phyloP scores from a whole-genome alignment of 2,113 vertebrate genomes.

The Corythoichthys intestinalis region DNA sequence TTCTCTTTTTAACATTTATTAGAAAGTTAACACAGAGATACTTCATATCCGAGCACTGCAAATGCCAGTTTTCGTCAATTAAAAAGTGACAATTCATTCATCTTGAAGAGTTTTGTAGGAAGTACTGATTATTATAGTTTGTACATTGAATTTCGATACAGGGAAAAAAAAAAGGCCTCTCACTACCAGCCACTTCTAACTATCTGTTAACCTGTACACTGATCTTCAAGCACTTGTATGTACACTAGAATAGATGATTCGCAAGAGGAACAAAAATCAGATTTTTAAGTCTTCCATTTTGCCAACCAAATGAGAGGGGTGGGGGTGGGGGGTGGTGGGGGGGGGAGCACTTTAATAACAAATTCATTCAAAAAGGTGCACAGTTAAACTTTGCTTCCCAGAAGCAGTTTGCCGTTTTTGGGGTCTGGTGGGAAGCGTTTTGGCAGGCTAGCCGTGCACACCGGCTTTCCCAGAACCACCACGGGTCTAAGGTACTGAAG shows the following conservation, averaged over 20 bases:
- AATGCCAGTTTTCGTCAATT: slow-evolving; percentile 52
- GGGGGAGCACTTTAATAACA: slow-evolving; percentile 16
- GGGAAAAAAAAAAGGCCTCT: slow-evolving; percentile 48
- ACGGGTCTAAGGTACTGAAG: slow-evolving; percentile 96
- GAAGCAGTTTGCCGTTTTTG: slow-evolving; percentile 84
- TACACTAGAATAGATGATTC: slow-evolving; percentile 41
- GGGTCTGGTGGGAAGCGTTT: slow-evolving; percentile 83
- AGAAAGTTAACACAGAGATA: slow-evolving; percentile 65
- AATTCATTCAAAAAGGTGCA: slow-evolving; percentile 28
- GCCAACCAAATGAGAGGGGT: slow-evolving; percentile 35
- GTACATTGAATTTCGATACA: slow-evolving; percentile 49
- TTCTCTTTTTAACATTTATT: slow-evolving; percentile 52
- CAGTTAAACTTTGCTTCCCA: slow-evolving; percentile 77
- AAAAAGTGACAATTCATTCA: slow-evolving; percentile 26
- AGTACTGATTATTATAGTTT: slow-evolving; percentile 17
- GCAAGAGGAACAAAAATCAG: slow-evolving; percentile 13
- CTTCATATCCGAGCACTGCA: slow-evolving; percentile 47
- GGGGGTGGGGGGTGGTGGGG: no score
- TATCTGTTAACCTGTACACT: slow-evolving; percentile 59
- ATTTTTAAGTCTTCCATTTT: slow-evolving; percentile 45
- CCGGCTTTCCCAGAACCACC: slow-evolving; percentile 91
- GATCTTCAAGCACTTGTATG: slow-evolving; percentile 45
- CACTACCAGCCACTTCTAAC: slow-evolving; percentile 51
- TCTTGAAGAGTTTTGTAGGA: slow-evolving; percentile 38
- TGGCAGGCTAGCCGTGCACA: slow-evolving; percentile 80